Base-by-base conservation (phyloP, 1,140 invertebrate genomes). In the Pogonomyrmex californicus region DNA sequence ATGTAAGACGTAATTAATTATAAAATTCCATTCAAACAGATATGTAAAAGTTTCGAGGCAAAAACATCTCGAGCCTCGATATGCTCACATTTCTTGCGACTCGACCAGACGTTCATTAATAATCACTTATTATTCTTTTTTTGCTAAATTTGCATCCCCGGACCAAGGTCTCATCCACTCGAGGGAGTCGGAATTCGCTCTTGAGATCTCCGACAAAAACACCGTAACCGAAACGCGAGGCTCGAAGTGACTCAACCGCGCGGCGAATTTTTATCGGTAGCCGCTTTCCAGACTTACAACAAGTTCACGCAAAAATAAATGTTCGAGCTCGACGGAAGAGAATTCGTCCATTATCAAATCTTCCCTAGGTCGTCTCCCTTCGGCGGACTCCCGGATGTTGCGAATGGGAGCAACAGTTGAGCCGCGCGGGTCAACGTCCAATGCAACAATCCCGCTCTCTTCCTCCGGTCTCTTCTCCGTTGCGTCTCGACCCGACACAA, bases 391-490 rank as follows among this genome's bases (percentile, higher is more conserved):
- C 89, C 89, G 89, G 90, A 88, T 91, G 78, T 82, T 82, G 33
- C 89, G 87, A 91, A 91, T 90, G 87, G 87, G 89, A 90, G 90
- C 90, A 91, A 91, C 90, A 91, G 90, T 91, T 91, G 90, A 91
- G 73, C 73, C 87, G 70, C 83, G 73, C 86, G 87, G 90, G 90
- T 91, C 90, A 91, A 91, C 87, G 90, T 91, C 90, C 90, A 91
- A 90, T 76, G 62, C 58, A 49, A 47, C 41, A 83, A 75, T 85
- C 78, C 78, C 47, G 85, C 77, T 65, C 56, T 66, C 62, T 76
- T 81, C 51, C 44, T 87, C 58, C 30, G n/a, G 23, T n/a, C 71
- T 58, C 77, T 85, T 33, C 86, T 38, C 62, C 56, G 38, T 56
- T 82, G 65, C 71, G 65, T 86, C 62, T 79, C 87, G 58, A 47